Evolutionary conservation across 2,113 vertebrate species (phyloP).

Genomic region (Elaphurus davidianus): DNA sequence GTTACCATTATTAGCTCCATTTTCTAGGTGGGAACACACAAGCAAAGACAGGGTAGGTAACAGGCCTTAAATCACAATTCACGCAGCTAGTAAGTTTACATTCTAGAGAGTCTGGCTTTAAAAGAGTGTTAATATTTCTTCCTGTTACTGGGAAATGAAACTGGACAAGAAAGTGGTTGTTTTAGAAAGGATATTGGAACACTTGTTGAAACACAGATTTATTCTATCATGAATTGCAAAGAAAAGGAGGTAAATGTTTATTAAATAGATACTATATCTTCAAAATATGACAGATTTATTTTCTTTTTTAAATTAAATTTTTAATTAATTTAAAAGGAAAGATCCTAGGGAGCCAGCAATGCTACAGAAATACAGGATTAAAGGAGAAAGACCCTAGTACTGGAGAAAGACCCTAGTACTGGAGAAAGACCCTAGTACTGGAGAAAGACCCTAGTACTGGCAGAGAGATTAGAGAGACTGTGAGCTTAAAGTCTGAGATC

Average conservation of each 20-base stretch:
- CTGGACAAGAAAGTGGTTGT: not conserved
- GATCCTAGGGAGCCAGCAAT: not conserved
- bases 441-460: not conserved
- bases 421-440: not conserved
- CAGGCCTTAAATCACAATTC: not conserved
- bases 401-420: not conserved
- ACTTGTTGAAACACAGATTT: not conserved
- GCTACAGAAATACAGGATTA: constrained; percentile 25
- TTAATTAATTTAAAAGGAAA: constrained; percentile 36
- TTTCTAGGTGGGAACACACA: not conserved
- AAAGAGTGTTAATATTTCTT: not conserved
- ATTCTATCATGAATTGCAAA: not conserved
- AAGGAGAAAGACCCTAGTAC: too few species aligned
- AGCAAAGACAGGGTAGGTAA: not conserved
- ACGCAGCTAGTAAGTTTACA: not conserved
- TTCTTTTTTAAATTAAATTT: constrained; percentile 48
- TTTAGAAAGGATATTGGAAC: not conserved
- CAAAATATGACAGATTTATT: not conserved
- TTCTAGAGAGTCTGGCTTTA: not conserved
- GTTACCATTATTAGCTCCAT: not conserved
- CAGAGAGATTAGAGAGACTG: not conserved
- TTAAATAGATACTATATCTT: not conserved
- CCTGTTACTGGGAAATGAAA: not conserved
- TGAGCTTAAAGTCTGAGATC: constrained; percentile 1
- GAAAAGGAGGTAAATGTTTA: not conserved